Evolutionary conservation across 2,797 vertebrate genomes (phyloP).

Genomic region (Enteromius paludinosus): DNA sequence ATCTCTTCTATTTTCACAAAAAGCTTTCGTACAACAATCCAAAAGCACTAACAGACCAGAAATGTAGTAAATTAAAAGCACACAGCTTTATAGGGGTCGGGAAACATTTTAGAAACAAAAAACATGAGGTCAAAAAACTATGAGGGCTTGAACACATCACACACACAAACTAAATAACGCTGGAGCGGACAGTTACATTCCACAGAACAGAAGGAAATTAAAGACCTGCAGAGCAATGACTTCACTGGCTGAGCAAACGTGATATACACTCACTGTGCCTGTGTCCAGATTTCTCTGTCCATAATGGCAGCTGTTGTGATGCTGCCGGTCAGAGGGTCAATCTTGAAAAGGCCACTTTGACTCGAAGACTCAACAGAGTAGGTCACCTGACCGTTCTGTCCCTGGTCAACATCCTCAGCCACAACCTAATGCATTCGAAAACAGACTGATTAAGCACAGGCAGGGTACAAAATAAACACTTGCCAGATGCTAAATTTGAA

Average conservation of each 20-base stretch:
- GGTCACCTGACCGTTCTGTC: slow-evolving; percentile 92
- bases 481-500: background rate
- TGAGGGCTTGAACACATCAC: slow-evolving; percentile 43
- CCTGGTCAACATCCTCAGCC: slow-evolving; percentile 93
- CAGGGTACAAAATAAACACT: background rate
- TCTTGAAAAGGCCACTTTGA: slow-evolving; percentile 89
- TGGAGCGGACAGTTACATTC: slow-evolving; percentile 49
- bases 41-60: slow-evolving; percentile 45
- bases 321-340: slow-evolving; percentile 88
- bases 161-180: slow-evolving; percentile 28
- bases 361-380: slow-evolving; percentile 90
- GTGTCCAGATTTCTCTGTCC: slow-evolving; percentile 97
- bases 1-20: slow-evolving; percentile 23
- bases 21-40: slow-evolving; percentile 30
- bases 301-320: slow-evolving; percentile 95
- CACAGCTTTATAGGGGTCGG: slow-evolving; percentile 32
- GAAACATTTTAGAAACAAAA: slow-evolving; percentile 45
- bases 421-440: slow-evolving; percentile 80
- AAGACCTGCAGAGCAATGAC: slow-evolving; percentile 45
- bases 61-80: slow-evolving; percentile 50
- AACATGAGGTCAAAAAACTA: slow-evolving; percentile 35
- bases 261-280: slow-evolving; percentile 86
- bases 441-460: background rate
- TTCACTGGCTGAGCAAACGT: slow-evolving; percentile 21
- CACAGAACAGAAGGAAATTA: slow-evolving; percentile 48